These are phyloP conservation scores for Panulirus ornatus DNA, from an alignment of 1,140 invertebrate genomes.

Conservation along the genomic window DNA sequence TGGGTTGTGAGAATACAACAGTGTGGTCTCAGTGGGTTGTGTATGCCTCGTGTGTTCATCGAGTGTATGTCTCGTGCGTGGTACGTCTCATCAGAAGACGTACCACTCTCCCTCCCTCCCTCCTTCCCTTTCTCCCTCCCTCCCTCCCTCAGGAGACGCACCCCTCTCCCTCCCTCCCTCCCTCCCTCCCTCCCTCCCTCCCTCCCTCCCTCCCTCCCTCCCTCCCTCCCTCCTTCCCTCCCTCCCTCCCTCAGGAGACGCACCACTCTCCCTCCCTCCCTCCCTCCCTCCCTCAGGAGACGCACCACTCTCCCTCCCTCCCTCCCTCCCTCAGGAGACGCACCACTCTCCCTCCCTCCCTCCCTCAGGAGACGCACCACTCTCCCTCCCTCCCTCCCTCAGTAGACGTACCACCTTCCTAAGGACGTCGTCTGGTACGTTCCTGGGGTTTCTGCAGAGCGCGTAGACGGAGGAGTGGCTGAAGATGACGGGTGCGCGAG, in stretches of 20 bases:
- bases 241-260: not conserved
- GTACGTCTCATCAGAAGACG: not conserved
- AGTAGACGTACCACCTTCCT: not conserved
- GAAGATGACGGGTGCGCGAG: slow-evolving; percentile 14
- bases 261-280: not conserved
- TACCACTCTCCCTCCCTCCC: not conserved
- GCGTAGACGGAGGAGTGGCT: slow-evolving; percentile 28
- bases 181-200: not conserved
- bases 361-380: too few relatives aligned
- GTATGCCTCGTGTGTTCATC: too few relatives aligned
- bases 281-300: not conserved
- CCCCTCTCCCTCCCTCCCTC: not conserved
- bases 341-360: not conserved
- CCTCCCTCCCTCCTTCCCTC: not conserved
- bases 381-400: not conserved
- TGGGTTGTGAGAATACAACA: too few relatives aligned
- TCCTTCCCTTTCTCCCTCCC: not conserved
- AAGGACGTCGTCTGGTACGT: slow-evolving; percentile 13
- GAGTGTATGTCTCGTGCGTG: too few relatives aligned
- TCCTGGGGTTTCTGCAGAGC: slow-evolving; percentile 3
- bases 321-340: not conserved
- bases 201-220: not conserved
- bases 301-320: not conserved
- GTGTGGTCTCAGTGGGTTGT: too few relatives aligned
- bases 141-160: not conserved